Base-by-base conservation (phyloP, 2,113 vertebrate species). In the Ciconia boyciana region DNA sequence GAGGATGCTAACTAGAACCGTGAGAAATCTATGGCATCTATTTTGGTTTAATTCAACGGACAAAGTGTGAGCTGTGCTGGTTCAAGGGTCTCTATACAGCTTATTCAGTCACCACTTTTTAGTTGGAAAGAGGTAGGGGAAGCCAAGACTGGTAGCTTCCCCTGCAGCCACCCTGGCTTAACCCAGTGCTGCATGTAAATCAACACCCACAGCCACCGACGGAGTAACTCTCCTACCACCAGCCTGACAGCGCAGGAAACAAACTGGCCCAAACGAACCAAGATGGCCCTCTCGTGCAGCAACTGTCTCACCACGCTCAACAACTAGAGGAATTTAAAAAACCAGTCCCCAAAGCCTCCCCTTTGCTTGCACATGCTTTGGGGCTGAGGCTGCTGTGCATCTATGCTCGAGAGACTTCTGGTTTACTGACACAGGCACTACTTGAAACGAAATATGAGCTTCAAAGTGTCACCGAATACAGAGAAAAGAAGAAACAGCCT, bases 211-310 rank as follows among this genome's bases (percentile, higher is more conserved):
- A 43, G 86, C 16, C 52, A 88, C 75, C 7, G 10, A 66, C 36
- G 77, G 72, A 96, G 57, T 70, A 60, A 31, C 11, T 21, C 44
- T 77, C 41, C 48, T 20, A 31, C n/a, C 58, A 77, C 18, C 44
- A 46, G 66, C 28, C 62, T 77, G 74, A 90, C 9, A 72, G n/a
- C 54, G 32, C 86, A 97, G 88, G 90, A 97, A 94, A 96, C 52
- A 93, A 77, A 97, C 93, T 66, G 85, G 89, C 81, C 89, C 90
- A 89, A 94, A 95, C 7, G 28, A 96, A 90, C 78, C 96, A 92
- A 93, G 94, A 71, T 70, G 61, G 89, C 64, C 57, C 74, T 90
- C 39, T 18, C 0, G 6, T n/a, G 46, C 26, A 77, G 55, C 54
- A 64, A 26, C 31, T 49, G 36, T 18, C 51, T 55, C 48, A 25